A percentile compares a stretch with the other conserved stretches of the same genome.
Evolutionary conservation across 2,797 vertebrate genomes (phyloP).

Genomic region (Potorous gilbertii): DNA sequence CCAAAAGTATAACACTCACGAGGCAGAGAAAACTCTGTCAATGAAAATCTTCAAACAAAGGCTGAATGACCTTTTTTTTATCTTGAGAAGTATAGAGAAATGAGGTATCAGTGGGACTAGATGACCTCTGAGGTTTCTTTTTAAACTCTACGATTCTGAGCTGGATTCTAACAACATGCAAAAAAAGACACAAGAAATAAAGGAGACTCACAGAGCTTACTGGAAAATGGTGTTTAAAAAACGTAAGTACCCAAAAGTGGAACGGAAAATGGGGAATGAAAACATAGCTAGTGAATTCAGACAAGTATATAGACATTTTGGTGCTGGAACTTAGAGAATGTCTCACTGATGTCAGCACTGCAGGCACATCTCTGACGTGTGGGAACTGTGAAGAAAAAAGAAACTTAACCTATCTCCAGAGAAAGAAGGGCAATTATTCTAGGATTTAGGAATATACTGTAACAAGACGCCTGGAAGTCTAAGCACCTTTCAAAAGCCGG

Average conservation of each 20-base stretch:
- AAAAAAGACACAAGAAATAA: not conserved
- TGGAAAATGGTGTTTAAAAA: not conserved
- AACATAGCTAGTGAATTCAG: not conserved
- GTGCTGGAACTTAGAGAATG: not conserved
- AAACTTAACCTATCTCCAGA: not conserved
- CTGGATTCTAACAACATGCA: not conserved
- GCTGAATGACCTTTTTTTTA: not conserved
- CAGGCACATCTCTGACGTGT: not conserved
- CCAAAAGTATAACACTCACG: not conserved
- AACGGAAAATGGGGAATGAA: not conserved
- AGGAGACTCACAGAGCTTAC: not conserved
- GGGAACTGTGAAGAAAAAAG: not conserved
- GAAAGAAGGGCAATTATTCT: not conserved
- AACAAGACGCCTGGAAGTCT: not conserved
- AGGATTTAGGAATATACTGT: not conserved
- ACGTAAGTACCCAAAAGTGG: not conserved
- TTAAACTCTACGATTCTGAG: not conserved
- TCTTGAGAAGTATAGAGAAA: not conserved
- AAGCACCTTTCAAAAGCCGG: not conserved
- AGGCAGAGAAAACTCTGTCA: not conserved
- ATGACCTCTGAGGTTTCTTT: not conserved
- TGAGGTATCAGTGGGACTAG: not conserved
- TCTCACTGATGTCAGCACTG: not conserved
- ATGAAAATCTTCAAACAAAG: not conserved
- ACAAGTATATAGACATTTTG: not conserved